Evolutionary conservation across 2,797 vertebrate species (phyloP), one percentile per base, ranked within the genome.

Genomic region (Geotria australis): DNA sequence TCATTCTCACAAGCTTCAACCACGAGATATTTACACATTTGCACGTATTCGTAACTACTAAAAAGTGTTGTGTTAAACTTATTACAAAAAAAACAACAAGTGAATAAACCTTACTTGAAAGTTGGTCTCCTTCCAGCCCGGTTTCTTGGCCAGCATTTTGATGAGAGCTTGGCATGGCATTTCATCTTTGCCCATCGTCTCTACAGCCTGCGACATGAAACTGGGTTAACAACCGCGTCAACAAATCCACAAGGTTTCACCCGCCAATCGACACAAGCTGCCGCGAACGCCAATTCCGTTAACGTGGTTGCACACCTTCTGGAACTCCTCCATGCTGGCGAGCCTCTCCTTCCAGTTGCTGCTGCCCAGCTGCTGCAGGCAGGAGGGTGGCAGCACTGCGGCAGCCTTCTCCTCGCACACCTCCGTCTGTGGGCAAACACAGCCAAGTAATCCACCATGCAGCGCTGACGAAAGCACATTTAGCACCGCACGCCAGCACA

Each of bases 141-240:
- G 91, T 69, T 98, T 98, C 71, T 88, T 98, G 48, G 91, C 86
- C 66, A 98, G 67, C 85, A 96, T 95, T 64, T 70, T 77, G 63
- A 95, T 85, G 57, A 98, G 72, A 45, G 89, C 85, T 67, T 98
- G 91, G 65, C 91, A 95, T n/a, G 91, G 91, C 77, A 96, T 88
- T 61, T 70, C 75, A 47, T 59, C 66, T 68, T 70, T 77, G 57
- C 86, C 83, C 81, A 91, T 86, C 48, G 84, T 74, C 68, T 98
- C 91, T 63, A 94, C 84, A 67, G 80, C 77, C 91, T 98, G 61
- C 61, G 46, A 10, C 62, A 58, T 10, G 60, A 67, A 47, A 59
- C 4, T 61, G 2, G 10, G 60, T 46, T 3, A 60, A 3, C 10
- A 58, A 8, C 60, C 61, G 53, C 58, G 53, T 7, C 12, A 58